Evolutionary conservation across 1,140 invertebrate genomes (phyloP), one percentile per base, ranked within the genome.

Genomic region (Zaprionus capensis): DNA sequence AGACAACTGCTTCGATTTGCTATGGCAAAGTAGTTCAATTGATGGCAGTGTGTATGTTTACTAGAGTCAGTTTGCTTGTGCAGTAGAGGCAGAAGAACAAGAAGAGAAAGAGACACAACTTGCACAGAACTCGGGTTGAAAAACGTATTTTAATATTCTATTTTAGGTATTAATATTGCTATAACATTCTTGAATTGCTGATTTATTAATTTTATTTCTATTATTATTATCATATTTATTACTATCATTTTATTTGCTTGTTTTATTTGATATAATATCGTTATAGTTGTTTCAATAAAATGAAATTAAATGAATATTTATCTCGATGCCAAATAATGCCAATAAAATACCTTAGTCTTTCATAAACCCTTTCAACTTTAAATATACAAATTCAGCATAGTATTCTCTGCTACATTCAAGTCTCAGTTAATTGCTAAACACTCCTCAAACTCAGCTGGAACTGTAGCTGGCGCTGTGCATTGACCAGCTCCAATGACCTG

Each of bases 401-500:
- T 14, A 63, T 49, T 1, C 6, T 14, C 20, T 14, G 20, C 6
- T 4, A 5, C 4, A 14, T 22, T 51, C 46, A 3, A 1, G 7
- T 26, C n/a, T 31, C 53, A n/a, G 1, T 56, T n/a, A 31, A 56
- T 28, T 56, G 53, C 46, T 51, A 51, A 51, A 24, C 46, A 51
- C 11, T 14, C 20, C 46, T 14, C 46, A 5, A 51, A 24, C 46
- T 12, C 46, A 24, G 38, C 5, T 41, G 38, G 5, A 41, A 15
- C 2, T n/a, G 38, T 0, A 7, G 0, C 26, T 22, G 9, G 1
- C n/a, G 17, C 28, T 75, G 28, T 41, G 17, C 72, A 57, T 20
- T 70, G 58, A 34, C 20, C 65, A 62, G 38, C 44, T 62, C 28
- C 71, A 46, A 69, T 74, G 71, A 70, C 67, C 72, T 70, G 67